These are phyloP conservation scores for Ictalurus punctatus DNA, from an alignment of 2,113 vertebrate genomes.

Conservation along the genomic window DNA sequence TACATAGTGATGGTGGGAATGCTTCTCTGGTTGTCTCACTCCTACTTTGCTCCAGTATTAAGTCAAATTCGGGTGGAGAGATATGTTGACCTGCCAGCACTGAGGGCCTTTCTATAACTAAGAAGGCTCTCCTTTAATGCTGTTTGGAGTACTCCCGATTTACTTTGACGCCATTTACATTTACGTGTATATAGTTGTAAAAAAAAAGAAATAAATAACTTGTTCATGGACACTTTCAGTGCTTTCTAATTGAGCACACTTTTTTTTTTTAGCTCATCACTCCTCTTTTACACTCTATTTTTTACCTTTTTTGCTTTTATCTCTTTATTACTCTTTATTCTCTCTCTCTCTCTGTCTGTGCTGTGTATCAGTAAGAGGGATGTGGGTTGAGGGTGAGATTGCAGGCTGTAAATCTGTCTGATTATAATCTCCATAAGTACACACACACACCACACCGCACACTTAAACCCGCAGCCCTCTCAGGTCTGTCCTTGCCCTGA, in stretches of 20 bases:
- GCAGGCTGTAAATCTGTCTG: conserved; percentile 30
- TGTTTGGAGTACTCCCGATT: neutral
- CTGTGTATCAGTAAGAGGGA: neutral
- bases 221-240: neutral
- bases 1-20: too few species aligned
- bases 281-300: neutral
- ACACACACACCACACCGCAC: neutral
- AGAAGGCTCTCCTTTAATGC: neutral
- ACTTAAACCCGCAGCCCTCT: neutral
- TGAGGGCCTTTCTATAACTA: too few species aligned
- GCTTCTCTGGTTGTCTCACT: too few species aligned
- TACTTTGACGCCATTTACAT: neutral
- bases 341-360: neutral
- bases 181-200: too few species aligned
- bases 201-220: too few species aligned
- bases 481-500: neutral
- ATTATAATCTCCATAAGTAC: conserved; percentile 21
- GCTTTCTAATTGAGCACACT: too few species aligned
- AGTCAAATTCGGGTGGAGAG: too few species aligned
- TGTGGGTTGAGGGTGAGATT: conserved; percentile 27
- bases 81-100: too few species aligned
- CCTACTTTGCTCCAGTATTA: too few species aligned
- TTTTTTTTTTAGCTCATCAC: neutral
- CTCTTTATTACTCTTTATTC: neutral
- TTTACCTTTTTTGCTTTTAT: neutral